Evolutionary conservation across 2,113 vertebrate genomes (phyloP).

Genomic region (Machaerirhynchus nigripectus): DNA sequence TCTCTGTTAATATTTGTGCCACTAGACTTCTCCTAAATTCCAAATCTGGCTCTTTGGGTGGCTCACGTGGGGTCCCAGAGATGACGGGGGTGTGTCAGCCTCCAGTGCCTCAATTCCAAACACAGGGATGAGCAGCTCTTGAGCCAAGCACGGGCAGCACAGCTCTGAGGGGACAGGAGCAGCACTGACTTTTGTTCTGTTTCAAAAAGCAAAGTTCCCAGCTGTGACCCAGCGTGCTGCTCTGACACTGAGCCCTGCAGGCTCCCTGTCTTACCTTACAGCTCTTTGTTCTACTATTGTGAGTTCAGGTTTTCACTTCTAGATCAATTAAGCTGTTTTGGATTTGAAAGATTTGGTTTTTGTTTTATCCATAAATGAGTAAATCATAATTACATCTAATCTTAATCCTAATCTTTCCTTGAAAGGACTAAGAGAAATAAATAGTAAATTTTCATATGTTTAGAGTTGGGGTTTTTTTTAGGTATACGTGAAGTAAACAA

Average conservation of each 20-base stretch:
- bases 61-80: background rate
- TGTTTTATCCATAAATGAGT: background rate
- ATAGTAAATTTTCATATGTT: background rate
- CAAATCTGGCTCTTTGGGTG: background rate
- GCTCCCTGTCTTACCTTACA: background rate
- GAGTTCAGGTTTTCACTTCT: background rate
- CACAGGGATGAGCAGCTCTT: background rate
- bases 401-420: background rate
- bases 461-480: background rate
- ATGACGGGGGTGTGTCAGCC: background rate
- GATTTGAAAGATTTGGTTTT: background rate
- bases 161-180: background rate
- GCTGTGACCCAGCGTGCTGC: background rate
- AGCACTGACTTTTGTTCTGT: background rate
- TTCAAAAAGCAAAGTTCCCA: background rate
- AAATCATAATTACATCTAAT: background rate
- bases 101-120: background rate
- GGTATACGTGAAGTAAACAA: background rate
- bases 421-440: background rate
- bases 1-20: background rate
- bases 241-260: background rate
- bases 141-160: fast-evolving
- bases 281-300: background rate
- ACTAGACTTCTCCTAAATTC: background rate
- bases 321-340: background rate